phyloP scores from a whole-genome alignment of 1,140 invertebrate genomes.

The Calephelis virginiensis region DNA sequence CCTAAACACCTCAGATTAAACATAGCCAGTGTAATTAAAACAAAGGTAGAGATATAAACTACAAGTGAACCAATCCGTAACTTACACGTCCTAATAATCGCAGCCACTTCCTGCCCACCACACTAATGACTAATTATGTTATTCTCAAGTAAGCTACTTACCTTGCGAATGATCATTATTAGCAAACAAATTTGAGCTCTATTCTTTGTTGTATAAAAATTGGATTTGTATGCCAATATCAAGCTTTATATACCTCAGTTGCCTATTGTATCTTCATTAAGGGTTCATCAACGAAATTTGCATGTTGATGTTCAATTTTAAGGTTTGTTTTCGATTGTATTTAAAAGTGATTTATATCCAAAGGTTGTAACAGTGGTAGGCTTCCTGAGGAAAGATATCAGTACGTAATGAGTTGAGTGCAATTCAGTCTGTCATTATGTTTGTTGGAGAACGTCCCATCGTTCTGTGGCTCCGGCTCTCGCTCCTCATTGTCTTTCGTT shows the following conservation, averaged over 20 bases:
- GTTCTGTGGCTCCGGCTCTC: conserved; percentile 30
- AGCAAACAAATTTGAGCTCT: conserved; percentile 36
- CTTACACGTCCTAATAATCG: conserved; percentile 54
- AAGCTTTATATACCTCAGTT: conserved; percentile 36
- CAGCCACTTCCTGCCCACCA: conserved; percentile 56
- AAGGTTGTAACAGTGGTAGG: conserved; percentile 33
- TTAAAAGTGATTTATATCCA: conserved; percentile 29
- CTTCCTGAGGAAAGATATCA: conserved; percentile 65
- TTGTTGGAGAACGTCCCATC: conserved; percentile 38
- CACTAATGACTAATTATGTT: conserved; percentile 71
- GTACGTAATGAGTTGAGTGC: conserved; percentile 69
- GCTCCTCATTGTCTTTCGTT: neutral
- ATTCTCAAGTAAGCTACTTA: conserved; percentile 50
- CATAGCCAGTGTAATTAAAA: too few relatives aligned
- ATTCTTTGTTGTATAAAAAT: conserved; percentile 18
- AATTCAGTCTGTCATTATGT: conserved; percentile 68
- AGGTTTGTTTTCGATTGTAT: conserved; percentile 31
- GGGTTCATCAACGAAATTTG: conserved; percentile 44
- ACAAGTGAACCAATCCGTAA: conserved; percentile 45
- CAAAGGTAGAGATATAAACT: neutral
- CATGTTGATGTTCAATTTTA: conserved; percentile 21
- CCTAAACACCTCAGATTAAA: too few relatives aligned
- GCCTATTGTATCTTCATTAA: conserved; percentile 55
- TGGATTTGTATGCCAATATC: conserved; percentile 30
- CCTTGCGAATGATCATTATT: conserved; percentile 28